A percentile compares a stretch with the other conserved stretches of the same genome.
phyloP scores from a whole-genome alignment of 2,888 invertebrate genomes.

The Unio pictorum region DNA sequence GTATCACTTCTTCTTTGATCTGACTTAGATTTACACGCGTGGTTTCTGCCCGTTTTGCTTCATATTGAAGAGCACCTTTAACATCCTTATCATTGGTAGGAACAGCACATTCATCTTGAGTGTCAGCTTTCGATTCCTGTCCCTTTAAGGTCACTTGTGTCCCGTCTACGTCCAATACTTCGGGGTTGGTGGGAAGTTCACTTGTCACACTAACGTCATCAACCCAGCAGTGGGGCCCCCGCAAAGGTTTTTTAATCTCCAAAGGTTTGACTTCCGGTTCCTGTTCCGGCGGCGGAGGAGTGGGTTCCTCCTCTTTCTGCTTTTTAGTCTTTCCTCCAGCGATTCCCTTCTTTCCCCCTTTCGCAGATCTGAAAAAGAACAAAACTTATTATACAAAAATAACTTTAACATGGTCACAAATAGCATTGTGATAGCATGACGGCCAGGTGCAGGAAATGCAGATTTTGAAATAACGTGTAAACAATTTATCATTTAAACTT shows the following conservation, averaged over 20 bases:
- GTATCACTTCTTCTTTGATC: neutral
- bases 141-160: slow-evolving; percentile 6
- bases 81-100: neutral
- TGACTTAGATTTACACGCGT: slow-evolving; percentile 3
- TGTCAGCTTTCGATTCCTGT: slow-evolving; percentile 9
- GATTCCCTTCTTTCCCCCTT: neutral
- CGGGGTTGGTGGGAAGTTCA: slow-evolving; percentile 18
- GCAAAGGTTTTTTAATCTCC: slow-evolving; percentile 31
- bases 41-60: slow-evolving; percentile 6
- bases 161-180: slow-evolving; percentile 4
- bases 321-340: slow-evolving; percentile 6
- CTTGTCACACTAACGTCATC: slow-evolving; percentile 57
- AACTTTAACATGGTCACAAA: no score
- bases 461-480: no score
- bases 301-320: slow-evolving; percentile 18
- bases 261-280: slow-evolving; percentile 30
- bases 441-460: no score
- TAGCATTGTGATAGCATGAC: no score
- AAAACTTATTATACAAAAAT: neutral
- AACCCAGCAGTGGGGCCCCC: slow-evolving; percentile 56
- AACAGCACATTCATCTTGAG: neutral
- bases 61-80: slow-evolving; percentile 2
- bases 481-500: no score
- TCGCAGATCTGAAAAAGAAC: slow-evolving; percentile 8
- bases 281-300: slow-evolving; percentile 25